These are phyloP conservation scores for Bostrychus sinensis DNA, from an alignment of 2,113 vertebrate genomes.

Conservation along the genomic window DNA sequence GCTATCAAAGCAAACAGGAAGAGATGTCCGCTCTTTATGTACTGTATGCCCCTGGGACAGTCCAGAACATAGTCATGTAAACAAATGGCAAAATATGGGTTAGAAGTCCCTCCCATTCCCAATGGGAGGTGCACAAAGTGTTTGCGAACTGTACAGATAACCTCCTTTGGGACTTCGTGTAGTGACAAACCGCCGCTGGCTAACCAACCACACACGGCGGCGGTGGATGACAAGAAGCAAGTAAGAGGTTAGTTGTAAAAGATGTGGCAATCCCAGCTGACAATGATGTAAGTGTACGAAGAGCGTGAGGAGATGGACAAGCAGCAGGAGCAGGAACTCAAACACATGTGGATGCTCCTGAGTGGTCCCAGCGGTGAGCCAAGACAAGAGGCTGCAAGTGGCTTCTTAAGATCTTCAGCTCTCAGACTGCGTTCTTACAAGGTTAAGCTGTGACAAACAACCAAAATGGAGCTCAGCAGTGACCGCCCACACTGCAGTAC, in stretches of 20 bases:
- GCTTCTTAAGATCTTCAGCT: background rate
- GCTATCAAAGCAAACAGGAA: background rate
- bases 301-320: background rate
- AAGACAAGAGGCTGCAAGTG: background rate
- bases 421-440: background rate
- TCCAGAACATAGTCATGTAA: background rate
- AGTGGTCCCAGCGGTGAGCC: background rate
- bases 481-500: too few species aligned
- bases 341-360: background rate
- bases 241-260: background rate
- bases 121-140: background rate
- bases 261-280: background rate
- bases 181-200: background rate
- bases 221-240: background rate
- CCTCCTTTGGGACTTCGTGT: background rate
- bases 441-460: too few species aligned
- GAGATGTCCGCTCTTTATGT: background rate
- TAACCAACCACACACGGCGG: too few species aligned
- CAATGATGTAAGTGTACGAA: background rate
- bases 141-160: background rate
- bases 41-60: background rate
- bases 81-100: background rate
- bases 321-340: background rate
- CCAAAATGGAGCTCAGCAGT: too few species aligned
- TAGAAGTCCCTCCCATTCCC: background rate